Conservation (phyloP, 2,113 vertebrate species). For the Forbesichthys papilliferus region DNA sequence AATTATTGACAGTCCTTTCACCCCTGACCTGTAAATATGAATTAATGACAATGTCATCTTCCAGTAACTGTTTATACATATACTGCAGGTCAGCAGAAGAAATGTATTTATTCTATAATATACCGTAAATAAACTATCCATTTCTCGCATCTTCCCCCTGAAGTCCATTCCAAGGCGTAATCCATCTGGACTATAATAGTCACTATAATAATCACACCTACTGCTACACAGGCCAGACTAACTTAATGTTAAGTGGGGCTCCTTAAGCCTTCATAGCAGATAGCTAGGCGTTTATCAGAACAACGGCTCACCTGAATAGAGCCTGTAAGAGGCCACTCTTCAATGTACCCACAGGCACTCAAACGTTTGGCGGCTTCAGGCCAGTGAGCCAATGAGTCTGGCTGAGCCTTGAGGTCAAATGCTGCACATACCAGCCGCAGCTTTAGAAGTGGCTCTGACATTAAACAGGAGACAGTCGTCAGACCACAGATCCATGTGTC, state of each 20-base stretch:
- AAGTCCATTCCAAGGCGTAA: not conserved
- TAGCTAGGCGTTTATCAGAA: slow-evolving; percentile 19
- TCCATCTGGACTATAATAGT: not conserved
- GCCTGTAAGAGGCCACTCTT: slow-evolving; percentile 1
- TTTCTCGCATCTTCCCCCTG: too few species aligned
- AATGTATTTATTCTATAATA: too few species aligned
- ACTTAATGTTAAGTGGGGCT: slow-evolving; percentile 7
- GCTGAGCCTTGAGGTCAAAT: slow-evolving; percentile 69
- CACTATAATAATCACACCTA: too few species aligned
- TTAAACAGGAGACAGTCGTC: slow-evolving; percentile 69
- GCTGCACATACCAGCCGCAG: slow-evolving; percentile 60
- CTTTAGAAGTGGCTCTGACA: slow-evolving; percentile 72
- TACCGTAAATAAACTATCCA: too few species aligned
- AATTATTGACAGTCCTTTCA: slow-evolving; percentile 24
- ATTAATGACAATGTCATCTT: not conserved
- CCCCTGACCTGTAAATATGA: slow-evolving; percentile 35
- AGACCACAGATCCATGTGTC: slow-evolving; percentile 51
- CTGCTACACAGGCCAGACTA: not conserved
- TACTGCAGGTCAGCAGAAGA: too few species aligned
- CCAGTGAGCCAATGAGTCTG: slow-evolving; percentile 64
- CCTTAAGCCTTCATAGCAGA: slow-evolving; percentile 8
- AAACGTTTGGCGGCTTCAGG: slow-evolving; percentile 18
- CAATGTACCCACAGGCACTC: not conserved
- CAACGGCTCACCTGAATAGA: not conserved
- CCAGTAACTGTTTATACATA: too few species aligned